Evolutionary conservation across 2,113 vertebrate genomes (phyloP).

Genomic region (Proterorhinus semilunaris): DNA sequence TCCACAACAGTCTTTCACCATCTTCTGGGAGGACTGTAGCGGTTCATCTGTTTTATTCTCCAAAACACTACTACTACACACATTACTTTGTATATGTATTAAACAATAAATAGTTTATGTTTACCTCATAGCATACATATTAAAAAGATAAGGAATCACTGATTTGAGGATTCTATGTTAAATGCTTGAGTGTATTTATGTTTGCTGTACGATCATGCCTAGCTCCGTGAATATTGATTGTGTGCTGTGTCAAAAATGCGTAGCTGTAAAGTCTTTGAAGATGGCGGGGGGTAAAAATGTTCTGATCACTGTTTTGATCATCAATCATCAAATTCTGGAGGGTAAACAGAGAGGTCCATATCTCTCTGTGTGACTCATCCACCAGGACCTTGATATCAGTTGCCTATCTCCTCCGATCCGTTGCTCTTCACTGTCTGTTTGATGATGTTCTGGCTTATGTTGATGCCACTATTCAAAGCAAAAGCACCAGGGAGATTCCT

Average conservation of each 20-base stretch:
- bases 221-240: constrained; percentile 1
- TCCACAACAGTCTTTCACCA: no score
- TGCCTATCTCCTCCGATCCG: constrained; percentile 46
- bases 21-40: no score
- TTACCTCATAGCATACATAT: no score
- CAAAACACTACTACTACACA: no score
- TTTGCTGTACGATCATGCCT: no score
- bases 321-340: constrained; percentile 13
- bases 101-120: no score
- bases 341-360: constrained; percentile 29
- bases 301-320: constrained; percentile 17
- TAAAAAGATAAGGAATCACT: no score
- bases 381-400: constrained; percentile 53
- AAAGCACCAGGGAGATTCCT: constrained; percentile 36
- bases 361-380: constrained; percentile 55
- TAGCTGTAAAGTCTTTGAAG: constrained; percentile 11
- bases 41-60: no score
- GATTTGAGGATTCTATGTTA: no score
- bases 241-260: constrained; percentile 10
- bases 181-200: no score
- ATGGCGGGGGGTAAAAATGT: constrained; percentile 24
- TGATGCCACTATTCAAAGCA: constrained; percentile 43
- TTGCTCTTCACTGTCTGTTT: constrained; percentile 46
- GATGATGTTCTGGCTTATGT: constrained; percentile 37
- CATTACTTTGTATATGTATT: no score